Conservation (phyloP, 2,113 vertebrate species). For the Upupa epops region DNA sequence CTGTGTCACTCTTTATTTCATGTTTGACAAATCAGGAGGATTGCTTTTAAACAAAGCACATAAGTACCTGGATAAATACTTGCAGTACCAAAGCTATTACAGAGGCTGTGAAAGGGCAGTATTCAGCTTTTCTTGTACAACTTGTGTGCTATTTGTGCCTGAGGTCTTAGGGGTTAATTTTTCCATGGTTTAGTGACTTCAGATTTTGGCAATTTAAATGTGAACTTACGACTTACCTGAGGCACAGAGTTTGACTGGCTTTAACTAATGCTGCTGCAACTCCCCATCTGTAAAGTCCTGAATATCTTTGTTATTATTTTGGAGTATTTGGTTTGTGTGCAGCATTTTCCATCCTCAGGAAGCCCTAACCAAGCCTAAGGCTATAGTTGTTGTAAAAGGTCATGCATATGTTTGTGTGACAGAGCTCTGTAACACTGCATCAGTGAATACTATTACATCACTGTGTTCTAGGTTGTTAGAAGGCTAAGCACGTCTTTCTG, state of each 20-base stretch:
- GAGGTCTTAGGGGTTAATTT: background rate
- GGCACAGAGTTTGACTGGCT: background rate
- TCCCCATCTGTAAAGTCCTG: background rate
- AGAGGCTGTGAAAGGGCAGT: background rate
- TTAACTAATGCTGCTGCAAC: background rate
- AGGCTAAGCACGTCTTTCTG: background rate
- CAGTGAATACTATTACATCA: constrained; percentile 9
- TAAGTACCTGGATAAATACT: background rate
- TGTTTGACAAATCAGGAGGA: background rate
- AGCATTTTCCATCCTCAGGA: background rate
- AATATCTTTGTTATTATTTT: background rate
- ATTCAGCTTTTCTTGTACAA: background rate
- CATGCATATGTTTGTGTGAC: background rate
- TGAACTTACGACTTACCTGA: background rate
- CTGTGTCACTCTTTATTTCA: background rate
- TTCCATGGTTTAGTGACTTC: background rate
- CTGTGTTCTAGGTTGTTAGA: background rate
- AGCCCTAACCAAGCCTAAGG: background rate
- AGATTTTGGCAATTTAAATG: background rate
- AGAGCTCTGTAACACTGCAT: background rate
- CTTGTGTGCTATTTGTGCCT: background rate
- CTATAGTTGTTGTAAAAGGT: background rate
- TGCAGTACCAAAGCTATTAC: background rate
- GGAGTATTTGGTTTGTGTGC: background rate
- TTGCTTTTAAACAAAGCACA: background rate